phyloP scores from a whole-genome alignment of 2,113 vertebrate genomes.

The Psittacus erithacus region DNA sequence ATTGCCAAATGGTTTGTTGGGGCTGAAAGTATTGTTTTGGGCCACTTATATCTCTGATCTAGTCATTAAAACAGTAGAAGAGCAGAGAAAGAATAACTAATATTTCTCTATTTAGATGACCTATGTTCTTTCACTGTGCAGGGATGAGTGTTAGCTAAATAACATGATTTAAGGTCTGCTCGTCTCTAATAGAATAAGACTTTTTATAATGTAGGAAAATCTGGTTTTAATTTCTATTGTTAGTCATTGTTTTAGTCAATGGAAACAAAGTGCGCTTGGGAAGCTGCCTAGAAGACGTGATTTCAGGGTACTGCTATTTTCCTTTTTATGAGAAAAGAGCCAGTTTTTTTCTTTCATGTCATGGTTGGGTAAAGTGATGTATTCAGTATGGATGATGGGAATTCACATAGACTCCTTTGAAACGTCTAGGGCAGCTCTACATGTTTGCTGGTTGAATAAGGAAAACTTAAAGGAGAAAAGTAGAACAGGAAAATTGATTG shows the following conservation, averaged over 20 bases:
- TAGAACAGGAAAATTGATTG: not conserved
- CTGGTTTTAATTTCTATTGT: conserved; percentile 32
- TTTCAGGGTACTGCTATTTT: not conserved
- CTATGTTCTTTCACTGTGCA: not conserved
- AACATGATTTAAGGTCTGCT: not conserved
- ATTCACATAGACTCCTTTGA: not conserved
- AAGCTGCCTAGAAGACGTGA: conserved; percentile 27
- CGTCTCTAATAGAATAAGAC: not conserved
- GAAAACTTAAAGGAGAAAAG: not conserved
- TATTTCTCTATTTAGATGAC: not conserved
- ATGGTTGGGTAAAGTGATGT: not conserved
- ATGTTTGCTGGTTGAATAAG: not conserved
- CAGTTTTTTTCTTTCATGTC: conserved; percentile 43
- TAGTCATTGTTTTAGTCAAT: conserved; percentile 6
- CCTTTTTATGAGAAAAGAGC: conserved; percentile 38
- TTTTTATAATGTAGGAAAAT: not conserved
- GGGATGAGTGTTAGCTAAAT: not conserved
- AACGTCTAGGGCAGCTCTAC: not conserved
- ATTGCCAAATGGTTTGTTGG: not conserved
- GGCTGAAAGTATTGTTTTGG: not conserved
- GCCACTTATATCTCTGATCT: not conserved
- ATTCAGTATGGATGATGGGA: not conserved
- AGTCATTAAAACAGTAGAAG: not conserved
- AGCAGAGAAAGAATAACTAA: not conserved
- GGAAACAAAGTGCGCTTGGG: conserved; percentile 33